These are phyloP conservation scores for Folsomia manolachei DNA, from an alignment of 2,888 invertebrate species.

Conservation along the genomic window DNA sequence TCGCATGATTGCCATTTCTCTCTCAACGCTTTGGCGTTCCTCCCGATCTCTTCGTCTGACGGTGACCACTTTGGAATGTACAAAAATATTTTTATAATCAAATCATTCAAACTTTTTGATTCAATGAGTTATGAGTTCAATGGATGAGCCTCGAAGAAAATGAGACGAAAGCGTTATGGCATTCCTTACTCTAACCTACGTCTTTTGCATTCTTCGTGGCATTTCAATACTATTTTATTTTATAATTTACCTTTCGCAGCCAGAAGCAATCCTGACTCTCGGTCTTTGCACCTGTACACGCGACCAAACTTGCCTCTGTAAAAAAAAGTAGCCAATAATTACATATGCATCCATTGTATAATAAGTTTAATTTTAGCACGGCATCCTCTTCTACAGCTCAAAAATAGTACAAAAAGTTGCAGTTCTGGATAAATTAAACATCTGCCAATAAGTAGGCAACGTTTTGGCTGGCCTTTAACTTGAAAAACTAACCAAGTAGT, in stretches of 20 bases:
- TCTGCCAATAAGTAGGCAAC: background rate
- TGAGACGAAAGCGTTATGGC: too few species aligned
- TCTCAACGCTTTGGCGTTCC: slow-evolving; percentile 84
- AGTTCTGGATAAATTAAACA: background rate
- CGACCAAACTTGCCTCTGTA: slow-evolving; percentile 94
- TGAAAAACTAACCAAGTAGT: background rate
- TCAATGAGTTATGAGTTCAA: too few species aligned
- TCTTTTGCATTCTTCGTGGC: too few species aligned
- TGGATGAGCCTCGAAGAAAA: too few species aligned
- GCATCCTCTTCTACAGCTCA: background rate
- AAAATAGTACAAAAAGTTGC: background rate
- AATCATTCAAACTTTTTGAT: too few species aligned
- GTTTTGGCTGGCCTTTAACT: background rate
- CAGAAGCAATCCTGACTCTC: slow-evolving; percentile 71
- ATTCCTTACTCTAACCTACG: too few species aligned
- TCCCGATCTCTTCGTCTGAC: slow-evolving; percentile 80
- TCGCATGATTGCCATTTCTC: slow-evolving; percentile 96
- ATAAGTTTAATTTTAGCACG: background rate
- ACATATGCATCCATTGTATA: too few species aligned
- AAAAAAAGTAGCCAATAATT: background rate
- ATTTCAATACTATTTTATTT: too few species aligned
- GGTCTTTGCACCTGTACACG: slow-evolving; percentile 88
- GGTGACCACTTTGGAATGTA: slow-evolving; percentile 82
- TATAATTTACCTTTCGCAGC: too few species aligned
- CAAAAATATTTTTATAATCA: too few species aligned